phyloP scores from a whole-genome alignment of 64 coral and sea anemone species.

The Stylophora pistillata region DNA sequence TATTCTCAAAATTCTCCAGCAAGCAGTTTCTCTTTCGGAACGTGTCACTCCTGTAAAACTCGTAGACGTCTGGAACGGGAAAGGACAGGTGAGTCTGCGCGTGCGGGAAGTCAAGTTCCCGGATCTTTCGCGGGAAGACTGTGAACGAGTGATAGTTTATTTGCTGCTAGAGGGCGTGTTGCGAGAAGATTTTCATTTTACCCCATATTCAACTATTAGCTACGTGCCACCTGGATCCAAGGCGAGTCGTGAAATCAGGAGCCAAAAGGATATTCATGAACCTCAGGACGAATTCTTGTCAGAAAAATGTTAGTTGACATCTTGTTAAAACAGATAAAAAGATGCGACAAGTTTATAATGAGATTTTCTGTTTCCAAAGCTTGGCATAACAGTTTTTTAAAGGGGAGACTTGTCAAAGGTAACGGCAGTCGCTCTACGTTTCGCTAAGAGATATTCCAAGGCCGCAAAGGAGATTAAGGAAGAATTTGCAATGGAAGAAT shows the following conservation, averaged over 20 bases:
- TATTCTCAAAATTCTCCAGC: conserved; percentile 72
- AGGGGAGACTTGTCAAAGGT: too few species aligned
- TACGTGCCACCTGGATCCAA: conserved; percentile 78
- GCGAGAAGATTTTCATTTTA: conserved; percentile 97
- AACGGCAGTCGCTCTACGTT: too few species aligned
- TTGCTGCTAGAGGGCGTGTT: conserved; percentile 84
- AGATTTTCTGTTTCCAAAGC: too few species aligned
- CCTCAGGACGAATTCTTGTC: neutral
- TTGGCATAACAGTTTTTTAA: too few species aligned
- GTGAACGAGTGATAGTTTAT: conserved; percentile 83
- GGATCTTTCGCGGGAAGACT: conserved; percentile 60
- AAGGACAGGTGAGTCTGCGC: conserved; percentile 67
- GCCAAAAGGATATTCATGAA: conserved; percentile 43
- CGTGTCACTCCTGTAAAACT: conserved; percentile 87
- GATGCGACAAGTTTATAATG: too few species aligned
- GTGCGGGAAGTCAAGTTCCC: conserved; percentile 42
- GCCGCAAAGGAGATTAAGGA: too few species aligned
- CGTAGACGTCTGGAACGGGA: conserved; percentile 85
- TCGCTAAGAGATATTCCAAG: too few species aligned
- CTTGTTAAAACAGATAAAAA: too few species aligned
- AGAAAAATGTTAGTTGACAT: conserved; percentile 16
- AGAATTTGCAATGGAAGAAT: too few species aligned
- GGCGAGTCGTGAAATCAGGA: conserved; percentile 26
- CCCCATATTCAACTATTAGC: conserved; percentile 87
- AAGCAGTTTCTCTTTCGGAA: conserved; percentile 69